Evolutionary conservation across 2,888 invertebrate genomes (phyloP).

Genomic region (Petrolisthes manimaculis): DNA sequence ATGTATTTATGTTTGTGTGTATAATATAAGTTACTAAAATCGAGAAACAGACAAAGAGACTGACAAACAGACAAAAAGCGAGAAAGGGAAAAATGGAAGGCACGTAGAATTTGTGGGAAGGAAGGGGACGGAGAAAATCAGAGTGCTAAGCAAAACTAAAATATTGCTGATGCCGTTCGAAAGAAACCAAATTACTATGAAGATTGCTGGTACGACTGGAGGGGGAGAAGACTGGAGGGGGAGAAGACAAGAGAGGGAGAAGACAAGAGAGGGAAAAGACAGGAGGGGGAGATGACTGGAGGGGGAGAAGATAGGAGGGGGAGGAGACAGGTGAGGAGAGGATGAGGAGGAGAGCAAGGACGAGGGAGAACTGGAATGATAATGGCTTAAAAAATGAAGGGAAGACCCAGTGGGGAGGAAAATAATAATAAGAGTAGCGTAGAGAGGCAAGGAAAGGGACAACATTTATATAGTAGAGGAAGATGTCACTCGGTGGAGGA

Average conservation of each 20-base stretch:
- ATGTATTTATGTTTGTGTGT: too few species aligned
- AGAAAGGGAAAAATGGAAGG: not conserved
- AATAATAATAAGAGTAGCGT: not conserved
- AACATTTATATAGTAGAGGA: not conserved
- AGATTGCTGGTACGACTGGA: too few species aligned
- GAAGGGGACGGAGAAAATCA: not conserved
- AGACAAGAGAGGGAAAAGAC: not conserved
- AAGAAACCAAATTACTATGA: too few species aligned
- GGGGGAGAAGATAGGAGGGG: not conserved
- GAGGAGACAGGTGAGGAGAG: not conserved
- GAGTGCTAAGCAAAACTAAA: not conserved
- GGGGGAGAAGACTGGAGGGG: too few species aligned
- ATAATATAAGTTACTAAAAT: slow-evolving; percentile 6
- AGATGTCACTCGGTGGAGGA: too few species aligned
- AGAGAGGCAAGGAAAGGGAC: not conserved
- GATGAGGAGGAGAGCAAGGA: not conserved
- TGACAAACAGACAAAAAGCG: not conserved
- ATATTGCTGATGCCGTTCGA: not conserved
- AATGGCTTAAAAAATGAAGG: not conserved
- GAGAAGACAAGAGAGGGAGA: too few species aligned
- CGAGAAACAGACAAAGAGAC: not conserved
- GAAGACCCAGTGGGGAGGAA: not conserved
- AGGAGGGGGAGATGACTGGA: not conserved
- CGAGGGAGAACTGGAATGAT: not conserved
- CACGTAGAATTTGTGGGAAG: not conserved